Evolutionary conservation across 2,888 invertebrate genomes (phyloP), one percentile per base, ranked within the genome.

Genomic region (Chorisops tibialis): DNA sequence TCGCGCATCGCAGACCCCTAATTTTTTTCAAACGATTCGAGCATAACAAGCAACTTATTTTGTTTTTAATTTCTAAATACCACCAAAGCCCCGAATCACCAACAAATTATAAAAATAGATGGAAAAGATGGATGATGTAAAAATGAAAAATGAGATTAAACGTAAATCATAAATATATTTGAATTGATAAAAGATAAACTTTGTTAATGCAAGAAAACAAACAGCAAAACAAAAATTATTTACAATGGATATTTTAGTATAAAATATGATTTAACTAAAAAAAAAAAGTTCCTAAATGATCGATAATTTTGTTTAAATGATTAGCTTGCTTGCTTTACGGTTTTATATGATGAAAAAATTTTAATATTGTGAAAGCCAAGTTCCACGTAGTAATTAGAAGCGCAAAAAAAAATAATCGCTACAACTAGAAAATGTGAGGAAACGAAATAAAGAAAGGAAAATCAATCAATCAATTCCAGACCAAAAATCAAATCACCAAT

Each of bases 401-500:
- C 9, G 18, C 22, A 45, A 45, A 58, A 19, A 18, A 39, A 37
- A 12, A 41, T n/a, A 38, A 37, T 14, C 37, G 38, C 9, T n/a
- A 39, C n/a, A 7, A 52, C 16, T 18, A n/a, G n/a, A 37, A 45
- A 52, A 35, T 5, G 12, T 19, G 9, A 52, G 24, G n/a, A 41
- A 54, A 54, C 38, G 19, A 43, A 16, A 54, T 11, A 22, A 45
- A 43, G 58, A 58, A 43, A 35, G 39, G 24, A 24, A 45, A 35
- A 51, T 35, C 11, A n/a, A 5, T 41, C 39, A 19, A 56, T 18
- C 24, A 50, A 16, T 38, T 38, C 22, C 43, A 22, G 35, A 58
- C 35, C n/a, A 39, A 19, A n/a, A 49, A 48, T 48, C 37, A 47
- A 35, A 41, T 61, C 52, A 61, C 61, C 51, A 61, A 61, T 61